Evolutionary conservation across 2,888 invertebrate species (phyloP).

Genomic region (Enchytraeus crypticus): DNA sequence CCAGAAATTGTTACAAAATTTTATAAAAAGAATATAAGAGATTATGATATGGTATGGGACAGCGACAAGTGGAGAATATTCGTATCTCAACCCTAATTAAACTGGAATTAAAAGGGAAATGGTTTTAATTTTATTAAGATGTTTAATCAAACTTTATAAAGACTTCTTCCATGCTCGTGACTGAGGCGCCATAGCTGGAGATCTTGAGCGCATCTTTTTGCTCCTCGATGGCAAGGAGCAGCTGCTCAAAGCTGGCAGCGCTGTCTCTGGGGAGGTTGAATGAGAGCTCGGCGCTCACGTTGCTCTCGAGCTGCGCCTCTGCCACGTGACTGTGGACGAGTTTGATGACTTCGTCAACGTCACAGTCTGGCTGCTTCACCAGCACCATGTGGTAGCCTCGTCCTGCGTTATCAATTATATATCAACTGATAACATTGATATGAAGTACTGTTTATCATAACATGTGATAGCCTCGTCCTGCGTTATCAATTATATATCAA

Average conservation of each 20-base stretch:
- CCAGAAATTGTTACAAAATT: too few relatives aligned
- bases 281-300: constrained; percentile 40
- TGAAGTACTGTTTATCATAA: too few relatives aligned
- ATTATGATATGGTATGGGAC: too few relatives aligned
- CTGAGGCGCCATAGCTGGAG: constrained; percentile 70
- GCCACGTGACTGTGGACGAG: constrained; percentile 61
- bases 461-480: constrained; percentile 66
- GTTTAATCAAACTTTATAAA: constrained; percentile 46
- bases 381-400: constrained; percentile 71
- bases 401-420: too few relatives aligned
- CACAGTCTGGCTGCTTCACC: constrained; percentile 55
- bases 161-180: constrained; percentile 82
- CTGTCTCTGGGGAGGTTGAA: constrained; percentile 40
- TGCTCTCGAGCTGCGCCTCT: constrained; percentile 55
- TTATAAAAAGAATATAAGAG: too few relatives aligned
- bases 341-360: constrained; percentile 52
- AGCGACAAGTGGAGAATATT: too few relatives aligned
- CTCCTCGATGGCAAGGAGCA: constrained; percentile 37
- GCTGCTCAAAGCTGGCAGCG: constrained; percentile 32
- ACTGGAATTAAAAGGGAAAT: too few relatives aligned
- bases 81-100: too few relatives aligned
- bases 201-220: constrained; percentile 55
- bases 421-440: too few relatives aligned
- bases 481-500: too few relatives aligned
- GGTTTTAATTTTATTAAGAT: too few relatives aligned